Conservation (phyloP, 2,888 invertebrate species). For the Leistus spinibarbis region DNA sequence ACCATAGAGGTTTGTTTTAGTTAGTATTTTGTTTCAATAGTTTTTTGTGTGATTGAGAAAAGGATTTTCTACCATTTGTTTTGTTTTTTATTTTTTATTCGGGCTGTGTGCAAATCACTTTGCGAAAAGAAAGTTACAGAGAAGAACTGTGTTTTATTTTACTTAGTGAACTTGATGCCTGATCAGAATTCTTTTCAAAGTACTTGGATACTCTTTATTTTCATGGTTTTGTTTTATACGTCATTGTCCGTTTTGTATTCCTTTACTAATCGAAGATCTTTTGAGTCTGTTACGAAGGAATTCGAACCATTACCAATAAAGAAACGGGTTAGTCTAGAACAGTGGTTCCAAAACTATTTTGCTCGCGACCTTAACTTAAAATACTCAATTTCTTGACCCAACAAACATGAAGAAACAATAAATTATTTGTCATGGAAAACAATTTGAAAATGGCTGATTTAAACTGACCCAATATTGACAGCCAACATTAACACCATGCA, state of each 20-base stretch:
- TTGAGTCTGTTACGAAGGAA: not conserved
- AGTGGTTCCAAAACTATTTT: too few species aligned
- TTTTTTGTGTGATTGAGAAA: not conserved
- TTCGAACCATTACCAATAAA: not conserved
- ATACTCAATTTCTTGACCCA: too few species aligned
- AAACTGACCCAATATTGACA: too few species aligned
- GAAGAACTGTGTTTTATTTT: slow-evolving; percentile 12
- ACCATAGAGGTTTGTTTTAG: not conserved
- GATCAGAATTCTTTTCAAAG: slow-evolving; percentile 19
- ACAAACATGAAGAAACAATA: too few species aligned
- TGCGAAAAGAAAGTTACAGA: not conserved
- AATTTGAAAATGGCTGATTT: too few species aligned
- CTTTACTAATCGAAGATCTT: not conserved
- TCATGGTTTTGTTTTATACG: not conserved
- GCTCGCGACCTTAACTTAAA: too few species aligned
- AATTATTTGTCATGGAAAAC: too few species aligned
- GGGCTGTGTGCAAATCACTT: not conserved
- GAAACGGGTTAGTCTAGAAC: not conserved
- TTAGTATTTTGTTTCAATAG: not conserved
- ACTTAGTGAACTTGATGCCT: slow-evolving; percentile 12
- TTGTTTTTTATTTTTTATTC: not conserved
- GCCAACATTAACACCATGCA: too few species aligned
- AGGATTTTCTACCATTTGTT: not conserved
- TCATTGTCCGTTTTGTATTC: not conserved
- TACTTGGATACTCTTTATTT: not conserved